Conservation (phyloP, 2,888 invertebrate genomes). For the Thumatha senex region DNA sequence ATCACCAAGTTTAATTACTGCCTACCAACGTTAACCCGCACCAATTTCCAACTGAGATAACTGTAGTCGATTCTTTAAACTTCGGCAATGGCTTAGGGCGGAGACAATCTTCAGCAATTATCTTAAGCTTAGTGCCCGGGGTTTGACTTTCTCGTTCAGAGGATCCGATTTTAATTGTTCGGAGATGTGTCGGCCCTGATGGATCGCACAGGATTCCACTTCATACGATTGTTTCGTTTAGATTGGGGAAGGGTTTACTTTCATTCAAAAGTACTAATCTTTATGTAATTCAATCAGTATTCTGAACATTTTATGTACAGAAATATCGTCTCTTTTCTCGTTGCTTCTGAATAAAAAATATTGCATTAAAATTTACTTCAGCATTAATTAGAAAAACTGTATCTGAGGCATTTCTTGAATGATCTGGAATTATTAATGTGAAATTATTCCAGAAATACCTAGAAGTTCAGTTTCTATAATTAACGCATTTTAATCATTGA, state of each 20-base stretch:
- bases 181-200: constrained; percentile 47
- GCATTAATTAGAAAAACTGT: too few species aligned
- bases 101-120: constrained; percentile 75
- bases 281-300: not conserved
- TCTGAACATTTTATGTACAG: not conserved
- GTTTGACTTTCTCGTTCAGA: constrained; percentile 41
- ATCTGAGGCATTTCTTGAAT: too few species aligned
- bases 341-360: too few species aligned
- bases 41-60: constrained; percentile 64
- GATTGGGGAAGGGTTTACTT: constrained; percentile 2
- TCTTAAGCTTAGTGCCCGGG: constrained; percentile 63
- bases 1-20: constrained; percentile 74
- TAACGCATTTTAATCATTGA: too few species aligned
- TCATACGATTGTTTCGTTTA: constrained; percentile 20
- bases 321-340: not conserved
- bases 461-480: too few species aligned
- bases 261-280: constrained; percentile 3
- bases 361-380: too few species aligned
- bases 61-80: constrained; percentile 76
- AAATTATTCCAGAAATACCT: too few species aligned
- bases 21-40: constrained; percentile 73
- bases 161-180: constrained; percentile 56
- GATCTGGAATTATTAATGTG: too few species aligned
- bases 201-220: constrained; percentile 35
- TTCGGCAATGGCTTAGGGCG: constrained; percentile 58